Base-by-base conservation (phyloP, 1,140 invertebrate species). In the Pseudomyrmex gracilis region DNA sequence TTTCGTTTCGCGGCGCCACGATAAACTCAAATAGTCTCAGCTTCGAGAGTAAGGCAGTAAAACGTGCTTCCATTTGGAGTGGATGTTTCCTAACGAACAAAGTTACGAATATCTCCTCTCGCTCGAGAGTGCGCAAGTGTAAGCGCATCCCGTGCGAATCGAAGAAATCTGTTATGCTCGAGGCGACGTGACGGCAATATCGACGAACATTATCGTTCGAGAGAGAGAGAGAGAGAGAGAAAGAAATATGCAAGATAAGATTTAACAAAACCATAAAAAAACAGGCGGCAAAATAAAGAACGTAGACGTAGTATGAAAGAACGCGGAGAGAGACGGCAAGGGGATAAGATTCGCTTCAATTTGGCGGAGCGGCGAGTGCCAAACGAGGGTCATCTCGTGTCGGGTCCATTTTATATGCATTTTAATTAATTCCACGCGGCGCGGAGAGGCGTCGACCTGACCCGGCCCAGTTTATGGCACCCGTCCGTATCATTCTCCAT, bases 361-460 rank as follows among this genome's bases (percentile, higher is more conserved):
- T 90, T 90, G 71, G 82, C 73, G 82, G 85, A 86, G 85, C 60
- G 76, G 82, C 66, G 60, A n/a, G 13, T 47, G 84, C 53, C 64
- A 70, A 78, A 49, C 63, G 55, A 66, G 43, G 24, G 45, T 45
- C 51, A 74, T 60, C 68, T 45, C 57, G 73, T 68, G 73, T 84
- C 76, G 77, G 85, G 84, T 91, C 34, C 85, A 88, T 92, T 92
- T 89, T 86, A 89, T 89, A 89, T 90, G 87, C 85, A 90, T 90
- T 90, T 90, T 91, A 91, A 91, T 90, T 92, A 93, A 91, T 92
- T 90, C 87, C 68, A 85, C 83, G 77, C 83, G 80, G 89, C 90
- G 76, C 22, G 60, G 83, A 83, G 85, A 86, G 89, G 88, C 83
- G 88, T 86, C 85, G 88, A 86, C 89, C 85, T 85, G 80, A 66